Evolutionary conservation across 2,113 vertebrate species (phyloP), one percentile per base, ranked within the genome.

Genomic region (Aegotheles bennettii): DNA sequence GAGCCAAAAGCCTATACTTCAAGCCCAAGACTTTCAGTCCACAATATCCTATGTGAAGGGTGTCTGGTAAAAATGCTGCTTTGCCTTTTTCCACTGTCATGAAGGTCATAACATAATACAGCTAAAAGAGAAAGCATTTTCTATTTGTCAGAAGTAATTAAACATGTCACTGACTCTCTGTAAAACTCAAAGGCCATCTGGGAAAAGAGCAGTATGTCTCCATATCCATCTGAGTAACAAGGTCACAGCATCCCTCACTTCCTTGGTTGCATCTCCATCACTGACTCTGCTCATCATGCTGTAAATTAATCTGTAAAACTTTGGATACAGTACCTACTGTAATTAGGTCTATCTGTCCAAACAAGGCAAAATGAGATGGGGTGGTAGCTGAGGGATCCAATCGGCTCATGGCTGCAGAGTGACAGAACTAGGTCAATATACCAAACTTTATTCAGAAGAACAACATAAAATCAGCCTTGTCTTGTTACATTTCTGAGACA

Each of bases 101-200:
- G 56, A 95, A 92, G 80, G 59, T 57, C 68, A 81, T 53, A 94
- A 80, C 69, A 84, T 53, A 96, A 95, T 40, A 51, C 40, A 96
- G 89, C 78, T 36, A 65, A 84, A 93, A 95, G 76, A 96, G 80
- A 95, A 84, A 89, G 90, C 87, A 85, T 91, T 95, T 60, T 95
- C 77, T 93, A 33, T 96, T 97, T 97, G 97, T 97, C 97, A 97
- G 94, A 97, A 97, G 91, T 95, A 97, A 98, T 97, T 95, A 97
- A 97, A 97, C 96, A 95, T 95, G 89, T 95, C 95, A 96, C 90
- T 82, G 95, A 85, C 85, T 96, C 93, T 84, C 60, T 94, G 94
- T 64, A 93, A 82, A 97, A 92, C 91, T 93, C 96, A 74, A 93
- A 74, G 97, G 92, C 93, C 97, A 96, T 88, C 93, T 95, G 97